Evolutionary conservation across 2,888 invertebrate genomes (phyloP), one percentile per base, ranked within the genome.

Genomic region (Iselma pallidipennis): DNA sequence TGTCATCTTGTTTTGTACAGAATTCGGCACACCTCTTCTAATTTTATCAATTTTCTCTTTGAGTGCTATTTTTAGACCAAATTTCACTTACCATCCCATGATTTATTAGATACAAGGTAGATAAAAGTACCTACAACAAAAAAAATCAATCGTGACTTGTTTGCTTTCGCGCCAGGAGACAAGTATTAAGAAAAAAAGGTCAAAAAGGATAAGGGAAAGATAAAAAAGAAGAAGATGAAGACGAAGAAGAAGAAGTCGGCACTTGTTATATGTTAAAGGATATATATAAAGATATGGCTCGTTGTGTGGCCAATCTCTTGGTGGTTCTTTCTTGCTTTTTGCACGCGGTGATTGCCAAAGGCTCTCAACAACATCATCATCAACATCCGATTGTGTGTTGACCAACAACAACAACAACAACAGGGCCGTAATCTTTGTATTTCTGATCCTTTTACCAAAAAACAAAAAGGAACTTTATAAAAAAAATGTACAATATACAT

Each of bases 261-360:
- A 45, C 45, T 45, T 45, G 45, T 37, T 37, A 37, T 37, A 37
- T 37, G 37, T 21, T 45, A 21, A 45, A 45, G 45, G n/a, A 21
- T 45, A 21, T 21, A 21, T 21, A 37, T 37, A 37, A 7, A 37
- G 37, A 12, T 45, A 65, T 67, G 21, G 45, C 72, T 66, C 65
- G 71, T 68, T 72, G 72, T 72, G 72, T 72, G 72, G 72, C 67
- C 72, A 66, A 59, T 45, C 21, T 45, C 45, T 45, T 70, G 61
- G 71, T 68, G 69, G 72, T 70, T 72, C 70, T 70, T 68, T 71
- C 66, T 45, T 21, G 45, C 45, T 45, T 45, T 45, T 45, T 45
- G 45, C 45, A 45, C 21, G 45, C 71, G 69, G 61, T 66, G 65
- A 68, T 72, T 60, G 71, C 72, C 69, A 67, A 71, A 66, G 72